Evolutionary conservation across 2,797 vertebrate genomes (phyloP).

Genomic region (Nyctibius grandis): DNA sequence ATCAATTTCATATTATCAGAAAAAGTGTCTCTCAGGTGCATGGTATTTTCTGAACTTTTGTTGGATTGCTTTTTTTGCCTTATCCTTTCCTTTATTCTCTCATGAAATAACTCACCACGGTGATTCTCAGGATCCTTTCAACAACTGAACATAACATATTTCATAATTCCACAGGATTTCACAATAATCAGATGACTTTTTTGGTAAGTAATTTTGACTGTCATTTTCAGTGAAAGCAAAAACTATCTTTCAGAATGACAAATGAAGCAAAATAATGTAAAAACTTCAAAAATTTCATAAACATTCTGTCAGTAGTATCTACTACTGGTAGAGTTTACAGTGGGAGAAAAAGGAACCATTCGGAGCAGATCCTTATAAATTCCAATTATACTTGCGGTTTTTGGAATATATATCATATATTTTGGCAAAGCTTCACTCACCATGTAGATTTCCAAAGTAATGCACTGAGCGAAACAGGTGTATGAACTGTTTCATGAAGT

Average conservation of each 20-base stretch:
- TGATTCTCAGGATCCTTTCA: background rate
- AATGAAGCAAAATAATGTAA: constrained; percentile 14
- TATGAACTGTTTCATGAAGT: constrained; percentile 10
- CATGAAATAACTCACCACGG: background rate
- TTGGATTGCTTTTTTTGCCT: background rate
- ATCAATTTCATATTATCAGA: background rate
- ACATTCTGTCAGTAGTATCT: background rate
- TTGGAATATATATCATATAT: background rate
- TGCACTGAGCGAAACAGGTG: constrained; percentile 14
- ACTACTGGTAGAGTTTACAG: background rate
- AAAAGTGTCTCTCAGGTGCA: background rate
- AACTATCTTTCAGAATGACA: background rate
- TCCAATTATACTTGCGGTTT: background rate
- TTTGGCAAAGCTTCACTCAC: constrained; percentile 38
- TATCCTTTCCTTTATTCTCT: background rate
- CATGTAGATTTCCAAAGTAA: background rate
- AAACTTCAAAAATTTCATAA: background rate
- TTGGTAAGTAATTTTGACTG: background rate
- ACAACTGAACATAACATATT: background rate
- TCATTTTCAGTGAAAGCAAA: constrained; percentile 2
- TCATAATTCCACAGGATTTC: background rate
- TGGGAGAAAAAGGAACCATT: background rate
- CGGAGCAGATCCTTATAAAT: background rate
- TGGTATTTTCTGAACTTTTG: background rate
- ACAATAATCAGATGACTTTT: background rate